Evolutionary conservation across 2,113 vertebrate species (phyloP).

Genomic region (Otis tarda): DNA sequence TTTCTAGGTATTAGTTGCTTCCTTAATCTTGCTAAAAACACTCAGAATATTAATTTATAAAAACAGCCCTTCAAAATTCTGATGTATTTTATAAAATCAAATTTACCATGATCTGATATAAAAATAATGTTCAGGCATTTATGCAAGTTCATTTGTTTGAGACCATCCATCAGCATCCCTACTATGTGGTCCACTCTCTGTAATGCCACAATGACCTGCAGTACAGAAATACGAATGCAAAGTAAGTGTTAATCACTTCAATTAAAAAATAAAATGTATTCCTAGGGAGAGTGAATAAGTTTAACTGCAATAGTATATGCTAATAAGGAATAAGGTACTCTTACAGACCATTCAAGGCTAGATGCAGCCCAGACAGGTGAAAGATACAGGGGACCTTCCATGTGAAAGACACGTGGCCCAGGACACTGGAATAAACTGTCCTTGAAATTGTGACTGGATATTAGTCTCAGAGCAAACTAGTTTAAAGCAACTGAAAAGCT

Average conservation of each 20-base stretch:
- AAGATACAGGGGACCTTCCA: not conserved
- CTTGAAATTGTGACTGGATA: not conserved
- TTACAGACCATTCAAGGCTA: not conserved
- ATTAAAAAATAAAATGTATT: not conserved
- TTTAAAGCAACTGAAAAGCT: not conserved
- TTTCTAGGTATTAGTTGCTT: not conserved
- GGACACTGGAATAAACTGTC: not conserved
- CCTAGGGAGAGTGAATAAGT: not conserved
- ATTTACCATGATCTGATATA: slow-evolving; percentile 92
- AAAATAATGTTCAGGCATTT: slow-evolving; percentile 89
- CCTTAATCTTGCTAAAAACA: not conserved
- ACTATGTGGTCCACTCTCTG: slow-evolving; percentile 83
- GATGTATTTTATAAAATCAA: not conserved
- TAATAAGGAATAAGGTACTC: not conserved
- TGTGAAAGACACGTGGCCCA: too few species aligned
- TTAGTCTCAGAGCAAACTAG: not conserved
- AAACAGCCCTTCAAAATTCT: not conserved
- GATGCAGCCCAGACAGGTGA: not conserved
- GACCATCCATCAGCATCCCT: slow-evolving; percentile 89
- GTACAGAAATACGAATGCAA: not conserved
- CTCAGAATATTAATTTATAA: not conserved
- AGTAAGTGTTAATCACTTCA: not conserved
- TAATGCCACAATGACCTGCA: slow-evolving; percentile 86
- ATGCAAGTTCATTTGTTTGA: slow-evolving; percentile 83
- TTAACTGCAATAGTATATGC: not conserved